These are phyloP conservation scores for Rhynchopsitta pachyrhyncha DNA, from an alignment of 2,113 vertebrate genomes.

Conservation along the genomic window DNA sequence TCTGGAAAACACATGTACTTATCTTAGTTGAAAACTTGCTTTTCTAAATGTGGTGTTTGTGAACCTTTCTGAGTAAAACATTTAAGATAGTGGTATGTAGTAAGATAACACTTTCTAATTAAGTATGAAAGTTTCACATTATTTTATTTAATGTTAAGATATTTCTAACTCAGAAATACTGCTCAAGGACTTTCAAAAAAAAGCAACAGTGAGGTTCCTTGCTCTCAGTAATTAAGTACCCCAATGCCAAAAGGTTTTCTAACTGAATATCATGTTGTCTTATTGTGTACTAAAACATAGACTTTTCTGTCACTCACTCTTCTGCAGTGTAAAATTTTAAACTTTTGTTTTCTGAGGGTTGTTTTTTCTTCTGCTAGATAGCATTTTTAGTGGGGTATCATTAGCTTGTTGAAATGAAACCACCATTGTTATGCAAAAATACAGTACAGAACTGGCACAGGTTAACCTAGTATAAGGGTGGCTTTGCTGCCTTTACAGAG, in stretches of 20 bases:
- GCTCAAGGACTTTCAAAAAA: not conserved
- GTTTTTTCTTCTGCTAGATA: not conserved
- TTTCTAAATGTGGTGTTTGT: not conserved
- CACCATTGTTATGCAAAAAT: not conserved
- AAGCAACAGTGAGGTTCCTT: not conserved
- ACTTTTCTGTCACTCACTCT: not conserved
- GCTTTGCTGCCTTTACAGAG: not conserved
- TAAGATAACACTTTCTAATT: not conserved
- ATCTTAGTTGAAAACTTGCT: not conserved
- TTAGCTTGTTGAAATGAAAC: not conserved
- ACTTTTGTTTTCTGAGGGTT: not conserved
- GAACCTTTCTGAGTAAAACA: not conserved
- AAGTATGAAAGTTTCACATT: not conserved
- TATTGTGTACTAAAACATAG: not conserved
- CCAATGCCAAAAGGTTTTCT: not conserved
- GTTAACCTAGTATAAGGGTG: not conserved
- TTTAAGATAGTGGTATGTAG: not conserved
- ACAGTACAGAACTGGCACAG: not conserved
- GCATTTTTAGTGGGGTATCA: not conserved
- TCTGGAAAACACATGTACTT: not conserved
- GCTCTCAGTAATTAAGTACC: not conserved
- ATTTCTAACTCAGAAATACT: not conserved
- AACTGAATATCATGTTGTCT: not conserved
- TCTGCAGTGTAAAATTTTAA: not conserved
- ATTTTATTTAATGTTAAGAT: not conserved